Evolutionary conservation across 2,888 invertebrate species (phyloP), one percentile per base, ranked within the genome.

Genomic region (Chloroclystis v-ata): DNA sequence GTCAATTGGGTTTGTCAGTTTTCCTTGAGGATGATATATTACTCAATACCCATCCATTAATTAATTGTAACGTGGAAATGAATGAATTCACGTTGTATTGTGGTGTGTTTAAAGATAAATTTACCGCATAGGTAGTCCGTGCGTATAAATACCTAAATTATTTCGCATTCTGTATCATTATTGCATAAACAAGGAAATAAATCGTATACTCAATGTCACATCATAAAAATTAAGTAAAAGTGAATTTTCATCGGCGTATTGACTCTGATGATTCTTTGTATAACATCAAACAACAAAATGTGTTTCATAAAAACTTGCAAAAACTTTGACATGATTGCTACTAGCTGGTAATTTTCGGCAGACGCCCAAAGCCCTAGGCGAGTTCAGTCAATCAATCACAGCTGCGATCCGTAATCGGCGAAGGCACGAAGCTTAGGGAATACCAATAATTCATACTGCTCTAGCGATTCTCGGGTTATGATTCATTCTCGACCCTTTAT

Each of bases 391-490:
- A 52, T 43, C 49, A 45, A 50, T 46, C 41, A 46, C 25, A 28
- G 25, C 37, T 45, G 29, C 12, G 4, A 45, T 45, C 42, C 38
- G 33, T 42, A 50, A 48, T 51, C 43, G 44, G 37, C 37, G 48
- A 37, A 37, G 30, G 29, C 45, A 32, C 38, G 37, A 29, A 41
- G 46, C 49, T 46, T 39, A 49, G 52, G 47, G 28, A 52, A 53
- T 41, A 26, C 47, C 42, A 39, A 55, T 45, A 46, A 26, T 33
- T 45, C 42, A 50, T 43, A n/a, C n/a, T n/a, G n/a, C 30, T n/a
- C 39, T 32, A 45, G 41, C 48, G 43, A 38, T 37, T 40, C 38
- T 12, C 13, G 33, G 8, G 20, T 20, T 40, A 42, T 40, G 49
- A 46, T 41, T 41, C 43, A 40, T 40, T 41, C 13, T 7, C 43